Conservation (phyloP, 1,140 invertebrate genomes). For the Thereuonema tuberculata region DNA sequence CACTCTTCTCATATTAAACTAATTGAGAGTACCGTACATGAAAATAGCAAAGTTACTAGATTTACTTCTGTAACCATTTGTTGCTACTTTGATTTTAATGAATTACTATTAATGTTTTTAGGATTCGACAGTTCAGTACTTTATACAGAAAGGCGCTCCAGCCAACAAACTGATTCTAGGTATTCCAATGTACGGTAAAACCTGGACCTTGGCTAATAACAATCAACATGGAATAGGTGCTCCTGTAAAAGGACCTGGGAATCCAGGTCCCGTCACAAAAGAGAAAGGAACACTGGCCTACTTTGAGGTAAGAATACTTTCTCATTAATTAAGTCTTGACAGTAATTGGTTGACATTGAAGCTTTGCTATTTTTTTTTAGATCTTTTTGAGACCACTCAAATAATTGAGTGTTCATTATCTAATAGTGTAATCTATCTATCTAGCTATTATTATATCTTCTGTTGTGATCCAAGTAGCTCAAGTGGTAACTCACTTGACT, state of each 20-base stretch:
- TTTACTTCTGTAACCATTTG: too few relatives aligned
- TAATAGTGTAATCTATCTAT: not conserved
- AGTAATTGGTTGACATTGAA: not conserved
- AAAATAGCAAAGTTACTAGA: too few relatives aligned
- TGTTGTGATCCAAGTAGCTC: too few relatives aligned
- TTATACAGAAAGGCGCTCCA: conserved; percentile 65
- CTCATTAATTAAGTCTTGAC: not conserved
- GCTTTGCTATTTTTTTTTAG: not conserved
- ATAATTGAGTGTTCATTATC: not conserved
- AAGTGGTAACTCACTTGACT: too few relatives aligned
- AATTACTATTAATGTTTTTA: too few relatives aligned
- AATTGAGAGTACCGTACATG: too few relatives aligned
- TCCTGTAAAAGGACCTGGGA: conserved; percentile 73
- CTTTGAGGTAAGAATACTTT: conserved; percentile 54
- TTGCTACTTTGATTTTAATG: too few relatives aligned
- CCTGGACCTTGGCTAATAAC: conserved; percentile 70
- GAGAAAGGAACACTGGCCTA: conserved; percentile 87
- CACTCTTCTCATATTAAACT: too few relatives aligned
- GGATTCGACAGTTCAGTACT: conserved; percentile 79
- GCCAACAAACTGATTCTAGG: conserved; percentile 74
- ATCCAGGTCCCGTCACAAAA: conserved; percentile 72
- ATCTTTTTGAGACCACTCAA: not conserved
- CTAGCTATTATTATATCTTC: too few relatives aligned
- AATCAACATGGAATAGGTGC: conserved; percentile 63
- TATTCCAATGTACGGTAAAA: conserved; percentile 86